Conservation (phyloP, 1,140 invertebrate genomes). For the Neotoxoptera formosana region DNA sequence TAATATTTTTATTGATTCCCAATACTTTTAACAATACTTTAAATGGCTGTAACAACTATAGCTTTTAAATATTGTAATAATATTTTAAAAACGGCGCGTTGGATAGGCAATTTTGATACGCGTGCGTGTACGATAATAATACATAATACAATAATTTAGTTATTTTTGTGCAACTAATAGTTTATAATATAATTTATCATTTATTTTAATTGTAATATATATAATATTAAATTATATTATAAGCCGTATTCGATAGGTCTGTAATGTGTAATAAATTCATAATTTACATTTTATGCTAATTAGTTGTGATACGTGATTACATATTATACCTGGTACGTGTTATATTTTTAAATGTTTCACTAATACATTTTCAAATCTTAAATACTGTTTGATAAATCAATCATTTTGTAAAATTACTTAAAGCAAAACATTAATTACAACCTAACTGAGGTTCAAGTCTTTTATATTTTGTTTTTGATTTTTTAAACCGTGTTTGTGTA, state of each 20-base stretch:
- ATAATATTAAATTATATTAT: neutral
- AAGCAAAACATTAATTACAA: neutral
- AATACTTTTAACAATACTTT: neutral
- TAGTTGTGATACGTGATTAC: neutral
- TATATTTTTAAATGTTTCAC: neutral
- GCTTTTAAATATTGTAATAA: neutral
- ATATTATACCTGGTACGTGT: neutral
- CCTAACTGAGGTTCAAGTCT: neutral
- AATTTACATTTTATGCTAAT: neutral
- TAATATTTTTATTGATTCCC: neutral
- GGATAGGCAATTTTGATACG: conserved; percentile 17
- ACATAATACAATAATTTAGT: neutral
- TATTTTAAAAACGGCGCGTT: neutral
- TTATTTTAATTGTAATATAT: neutral
- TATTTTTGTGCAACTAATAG: neutral
- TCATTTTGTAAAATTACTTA: neutral
- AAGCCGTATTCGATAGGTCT: neutral
- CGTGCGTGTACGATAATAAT: neutral
- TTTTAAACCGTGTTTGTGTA: neutral
- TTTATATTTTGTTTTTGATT: neutral
- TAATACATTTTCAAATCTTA: neutral
- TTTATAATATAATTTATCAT: neutral
- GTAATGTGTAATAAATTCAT: neutral
- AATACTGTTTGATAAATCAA: neutral
- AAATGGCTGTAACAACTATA: neutral